Base-by-base conservation (phyloP, 2,797 vertebrate species). In the Cryptoprocta ferox region DNA sequence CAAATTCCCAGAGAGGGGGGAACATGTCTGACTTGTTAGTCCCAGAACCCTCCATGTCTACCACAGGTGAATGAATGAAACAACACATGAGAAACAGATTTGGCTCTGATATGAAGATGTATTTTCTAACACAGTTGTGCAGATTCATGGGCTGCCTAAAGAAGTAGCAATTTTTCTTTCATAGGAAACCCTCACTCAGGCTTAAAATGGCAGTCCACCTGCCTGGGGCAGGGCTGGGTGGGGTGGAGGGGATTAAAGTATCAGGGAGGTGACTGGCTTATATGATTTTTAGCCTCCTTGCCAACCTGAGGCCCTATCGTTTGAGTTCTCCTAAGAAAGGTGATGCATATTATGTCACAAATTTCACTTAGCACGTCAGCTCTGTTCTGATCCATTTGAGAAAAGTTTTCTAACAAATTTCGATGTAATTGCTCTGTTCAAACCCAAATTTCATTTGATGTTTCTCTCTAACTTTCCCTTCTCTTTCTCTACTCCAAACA, bases 351-450 rank as follows among this genome's bases (percentile, higher is more conserved):
- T 76, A 45, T 2, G 91, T 30, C 19, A 61, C 8, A 93, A 18
- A 81, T 82, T 94, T 89, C 7, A 32, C 79, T 84, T n/a, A 94
- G 9, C 30, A 53, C 24, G 86, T 80, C 39, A 35, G 32, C 26
- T 95, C 16, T 89, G 90, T 96, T 97, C 53, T 66, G 56, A 89
- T 35, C 24, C 42, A 76, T 82, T 92, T 24, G 86, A 28, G 73
- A 78, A 95, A 94, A 92, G 28, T 80, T 97, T 88, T 82, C 14
- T 61, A 81, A 85, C 61, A 59, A 13, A 75, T 66, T 95, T 95
- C 42, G 70, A 78, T 1, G 12, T 89, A 82, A 94, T 48, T 93
- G 39, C 28, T 87, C 65, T 78, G 35, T 48, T 91, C 35, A 65
- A 97, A 91, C 30, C 16, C 65, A 94, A 86, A 96, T 87, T 53